Evolutionary conservation across 2,888 invertebrate genomes (phyloP).

Genomic region (Clitarchus hookeri): DNA sequence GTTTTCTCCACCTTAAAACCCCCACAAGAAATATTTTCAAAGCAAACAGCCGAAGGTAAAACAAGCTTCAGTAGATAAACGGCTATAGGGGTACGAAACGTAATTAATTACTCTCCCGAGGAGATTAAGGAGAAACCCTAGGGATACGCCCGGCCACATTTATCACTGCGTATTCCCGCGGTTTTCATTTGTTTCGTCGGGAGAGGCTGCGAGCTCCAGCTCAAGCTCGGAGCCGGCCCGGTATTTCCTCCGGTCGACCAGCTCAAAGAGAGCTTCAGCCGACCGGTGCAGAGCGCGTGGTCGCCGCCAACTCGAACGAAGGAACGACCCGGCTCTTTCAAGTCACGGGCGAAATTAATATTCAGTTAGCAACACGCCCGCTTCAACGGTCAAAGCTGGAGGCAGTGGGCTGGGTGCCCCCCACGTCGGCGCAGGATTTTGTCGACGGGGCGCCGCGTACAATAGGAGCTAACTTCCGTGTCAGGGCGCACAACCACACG

Average conservation of each 20-base stretch:
- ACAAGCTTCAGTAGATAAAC: neutral
- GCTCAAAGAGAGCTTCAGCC: neutral
- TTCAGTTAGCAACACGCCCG: neutral
- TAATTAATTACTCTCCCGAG: neutral
- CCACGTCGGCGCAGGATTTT: neutral
- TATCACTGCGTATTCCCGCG: neutral
- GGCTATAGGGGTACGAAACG: neutral
- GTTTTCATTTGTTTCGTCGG: conserved; percentile 14
- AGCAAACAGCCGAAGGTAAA: neutral
- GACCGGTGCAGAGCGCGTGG: neutral
- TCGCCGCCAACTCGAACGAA: neutral
- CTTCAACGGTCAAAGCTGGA: neutral
- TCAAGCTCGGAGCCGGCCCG: too few species aligned
- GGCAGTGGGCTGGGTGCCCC: neutral
- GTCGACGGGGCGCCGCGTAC: too few species aligned
- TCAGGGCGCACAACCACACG: too few species aligned
- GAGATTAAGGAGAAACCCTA: neutral
- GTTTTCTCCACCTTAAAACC: too few species aligned
- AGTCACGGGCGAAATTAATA: neutral
- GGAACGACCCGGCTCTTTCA: neutral
- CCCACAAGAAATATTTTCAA: too few species aligned
- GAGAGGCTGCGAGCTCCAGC: neutral
- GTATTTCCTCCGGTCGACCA: neutral
- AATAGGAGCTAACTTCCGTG: too few species aligned
- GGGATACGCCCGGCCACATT: neutral